These are phyloP conservation scores for Bos javanicus DNA, from an alignment of 2,113 vertebrate genomes.

Conservation along the genomic window DNA sequence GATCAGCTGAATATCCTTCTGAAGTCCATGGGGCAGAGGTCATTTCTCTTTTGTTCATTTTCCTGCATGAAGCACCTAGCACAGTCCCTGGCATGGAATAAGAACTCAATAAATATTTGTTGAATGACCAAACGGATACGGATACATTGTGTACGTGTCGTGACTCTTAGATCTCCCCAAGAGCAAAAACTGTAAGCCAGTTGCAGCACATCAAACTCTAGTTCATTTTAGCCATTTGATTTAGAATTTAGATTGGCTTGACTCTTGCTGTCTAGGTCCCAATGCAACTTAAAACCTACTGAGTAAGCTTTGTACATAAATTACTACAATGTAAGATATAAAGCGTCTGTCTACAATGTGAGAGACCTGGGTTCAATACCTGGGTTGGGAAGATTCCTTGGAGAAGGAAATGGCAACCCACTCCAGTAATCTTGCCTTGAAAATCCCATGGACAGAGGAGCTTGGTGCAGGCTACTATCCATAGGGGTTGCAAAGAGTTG, in stretches of 20 bases:
- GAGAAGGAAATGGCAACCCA: too few species aligned
- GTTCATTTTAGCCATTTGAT: neutral
- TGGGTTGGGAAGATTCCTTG: too few species aligned
- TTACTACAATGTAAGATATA: neutral
- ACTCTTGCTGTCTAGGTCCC: neutral
- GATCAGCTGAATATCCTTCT: neutral
- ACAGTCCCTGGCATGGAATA: neutral
- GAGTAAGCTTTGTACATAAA: neutral
- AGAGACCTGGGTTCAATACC: too few species aligned
- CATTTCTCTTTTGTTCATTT: neutral
- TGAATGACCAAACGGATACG: neutral
- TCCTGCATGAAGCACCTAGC: neutral
- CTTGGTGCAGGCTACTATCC: too few species aligned
- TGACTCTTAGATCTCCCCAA: neutral
- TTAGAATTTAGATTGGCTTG: neutral
- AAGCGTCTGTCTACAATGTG: neutral
- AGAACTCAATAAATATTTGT: constrained; percentile 10
- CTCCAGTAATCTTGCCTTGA: too few species aligned
- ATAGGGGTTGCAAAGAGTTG: too few species aligned
- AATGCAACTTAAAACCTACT: neutral
- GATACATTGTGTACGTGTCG: neutral
- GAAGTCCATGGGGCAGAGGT: neutral
- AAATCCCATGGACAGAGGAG: too few species aligned
- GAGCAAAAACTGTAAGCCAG: neutral
- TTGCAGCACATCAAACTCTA: neutral